Conservation (phyloP, 1,140 invertebrate species). For the Trichogramma pretiosum region DNA sequence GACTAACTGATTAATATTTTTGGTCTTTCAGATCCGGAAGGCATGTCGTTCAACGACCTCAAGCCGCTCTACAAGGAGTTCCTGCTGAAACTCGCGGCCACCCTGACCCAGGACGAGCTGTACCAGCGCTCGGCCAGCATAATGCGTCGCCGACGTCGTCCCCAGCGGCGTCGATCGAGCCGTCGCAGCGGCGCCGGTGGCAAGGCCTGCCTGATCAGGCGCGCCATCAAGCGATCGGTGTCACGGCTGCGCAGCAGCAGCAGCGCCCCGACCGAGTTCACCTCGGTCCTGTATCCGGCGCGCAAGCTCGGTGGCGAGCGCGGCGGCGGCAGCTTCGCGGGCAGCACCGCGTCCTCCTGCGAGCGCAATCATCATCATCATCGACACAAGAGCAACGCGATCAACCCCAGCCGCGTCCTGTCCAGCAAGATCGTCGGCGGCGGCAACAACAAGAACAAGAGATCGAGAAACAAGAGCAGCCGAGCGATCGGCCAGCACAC, state of each 20-base stretch:
- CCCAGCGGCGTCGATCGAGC: slow-evolving; percentile 35
- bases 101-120: slow-evolving; percentile 79
- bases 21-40: slow-evolving; percentile 66
- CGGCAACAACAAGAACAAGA: slow-evolving; percentile 28
- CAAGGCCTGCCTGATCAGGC: slow-evolving; percentile 32
- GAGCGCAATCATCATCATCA: slow-evolving; percentile 32
- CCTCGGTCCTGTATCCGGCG: slow-evolving; percentile 45
- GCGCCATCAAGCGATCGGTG: slow-evolving; percentile 42
- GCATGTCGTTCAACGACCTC: slow-evolving; percentile 86
- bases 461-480: slow-evolving; percentile 26
- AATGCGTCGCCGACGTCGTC: slow-evolving; percentile 62
- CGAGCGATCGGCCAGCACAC: slow-evolving; percentile 26
- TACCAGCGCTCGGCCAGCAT: slow-evolving; percentile 82
- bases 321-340: slow-evolving; percentile 39
- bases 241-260: slow-evolving; percentile 41
- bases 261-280: slow-evolving; percentile 43
- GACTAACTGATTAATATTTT: too few species aligned
- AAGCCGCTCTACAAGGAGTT: slow-evolving; percentile 87
- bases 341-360: slow-evolving; percentile 40
- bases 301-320: slow-evolving; percentile 33
- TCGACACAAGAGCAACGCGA: slow-evolving; percentile 26
- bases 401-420: slow-evolving; percentile 24
- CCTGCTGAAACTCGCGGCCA: slow-evolving; percentile 73
- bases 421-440: slow-evolving; percentile 35
- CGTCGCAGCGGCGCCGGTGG: slow-evolving; percentile 19